Base-by-base conservation (phyloP, 2,113 vertebrate genomes). In the Paratilapia polleni region DNA sequence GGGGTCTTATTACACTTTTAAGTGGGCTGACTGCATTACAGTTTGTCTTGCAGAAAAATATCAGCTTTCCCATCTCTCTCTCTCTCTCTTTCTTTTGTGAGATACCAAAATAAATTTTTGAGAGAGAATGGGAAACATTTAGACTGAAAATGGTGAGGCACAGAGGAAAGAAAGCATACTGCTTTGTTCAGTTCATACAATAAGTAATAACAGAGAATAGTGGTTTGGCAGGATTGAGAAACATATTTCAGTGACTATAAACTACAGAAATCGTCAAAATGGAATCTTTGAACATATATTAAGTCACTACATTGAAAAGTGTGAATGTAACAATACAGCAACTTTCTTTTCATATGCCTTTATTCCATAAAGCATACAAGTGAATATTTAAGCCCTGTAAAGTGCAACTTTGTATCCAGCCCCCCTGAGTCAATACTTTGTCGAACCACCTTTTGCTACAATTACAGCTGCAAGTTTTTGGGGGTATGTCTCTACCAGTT, bases 1-100 rank as follows among this genome's bases (percentile, higher is more conserved):
- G 24, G 61, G 22, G 41, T 85, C 77, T 49, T 77, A 60, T 84
- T 90, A 80, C 86, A 70, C 57, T 82, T 62, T 34, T n/a, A 68
- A 54, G 34, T 57, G 62, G 26, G 47, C 57, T 61, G 2, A 1
- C 41, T 64, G 38, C 57, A 79, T 70, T 58, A n/a, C 17, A 62
- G 15, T 47, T 17, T 59, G 5, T 58, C 43, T 24, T n/a, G 28
- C 43, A 47, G 13, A 47, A 47, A 41, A 41, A 12, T 41, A 41
- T 41, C 38, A 41, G 8, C 3, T 10, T 31, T 31, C 28, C 28
- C 28, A 31, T 3, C 19, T n/a, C n/a, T n/a, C n/a, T n/a, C n/a
- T n/a, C n/a, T n/a, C n/a, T n/a, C n/a, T n/a, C n/a, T n/a, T n/a
- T 9, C 4, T n/a, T 52, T 31, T 22, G 14, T 17, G 13, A 63